Conservation (phyloP, 2,888 invertebrate genomes). For the Trichopria drosophilae region DNA sequence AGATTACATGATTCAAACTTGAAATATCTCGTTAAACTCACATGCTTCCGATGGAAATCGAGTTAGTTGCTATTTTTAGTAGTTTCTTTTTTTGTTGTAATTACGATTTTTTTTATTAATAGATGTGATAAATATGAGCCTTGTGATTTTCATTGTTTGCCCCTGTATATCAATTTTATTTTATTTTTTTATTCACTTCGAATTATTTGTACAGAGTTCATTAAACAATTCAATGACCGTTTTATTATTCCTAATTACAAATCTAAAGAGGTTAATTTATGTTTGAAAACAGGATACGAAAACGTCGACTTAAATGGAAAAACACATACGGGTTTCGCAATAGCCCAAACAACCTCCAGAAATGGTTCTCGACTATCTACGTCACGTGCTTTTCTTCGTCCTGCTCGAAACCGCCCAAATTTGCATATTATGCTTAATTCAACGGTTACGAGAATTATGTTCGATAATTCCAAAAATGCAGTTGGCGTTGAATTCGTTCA, state of each 20-base stretch:
- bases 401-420: conserved; percentile 74
- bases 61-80: too few species aligned
- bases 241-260: conserved; percentile 19
- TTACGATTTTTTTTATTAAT: too few species aligned
- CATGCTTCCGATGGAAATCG: too few species aligned
- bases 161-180: neutral
- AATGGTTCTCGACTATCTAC: conserved; percentile 84
- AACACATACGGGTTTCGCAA: conserved; percentile 71
- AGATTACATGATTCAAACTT: too few species aligned
- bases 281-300: conserved; percentile 69
- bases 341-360: conserved; percentile 84
- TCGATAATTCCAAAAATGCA: conserved; percentile 70
- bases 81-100: too few species aligned
- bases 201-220: too few species aligned
- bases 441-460: conserved; percentile 75
- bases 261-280: too few species aligned
- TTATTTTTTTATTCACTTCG: conserved; percentile 5
- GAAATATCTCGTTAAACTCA: too few species aligned
- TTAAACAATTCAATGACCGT: too few species aligned
- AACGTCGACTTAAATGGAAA: conserved; percentile 81
- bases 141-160: too few species aligned
- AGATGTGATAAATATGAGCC: too few species aligned
- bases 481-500: conserved; percentile 76
- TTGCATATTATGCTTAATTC: conserved; percentile 83
- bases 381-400: conserved; percentile 80